Evolutionary conservation across 2,888 invertebrate species (phyloP).

Genomic region (Epistrophe grossulariae): DNA sequence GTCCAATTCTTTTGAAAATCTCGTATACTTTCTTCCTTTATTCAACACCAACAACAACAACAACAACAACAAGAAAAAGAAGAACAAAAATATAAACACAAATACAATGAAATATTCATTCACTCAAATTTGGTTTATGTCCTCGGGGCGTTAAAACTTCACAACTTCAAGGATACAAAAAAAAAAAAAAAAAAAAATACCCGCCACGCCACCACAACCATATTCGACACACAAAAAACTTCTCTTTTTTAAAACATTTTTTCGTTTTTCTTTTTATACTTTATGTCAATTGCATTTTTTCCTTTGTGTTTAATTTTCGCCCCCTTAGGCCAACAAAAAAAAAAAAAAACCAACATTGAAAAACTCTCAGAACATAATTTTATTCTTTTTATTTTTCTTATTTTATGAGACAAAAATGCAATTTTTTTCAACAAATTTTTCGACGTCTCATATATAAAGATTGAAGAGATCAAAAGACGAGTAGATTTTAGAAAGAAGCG

Average conservation of each 20-base stretch:
- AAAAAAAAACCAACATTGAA: slow-evolving; percentile 18
- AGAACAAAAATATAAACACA: slow-evolving; percentile 17
- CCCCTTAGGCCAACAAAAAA: slow-evolving; percentile 16
- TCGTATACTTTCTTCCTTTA: slow-evolving; percentile 6
- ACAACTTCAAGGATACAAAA: slow-evolving; percentile 30
- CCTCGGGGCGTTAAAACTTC: slow-evolving; percentile 50
- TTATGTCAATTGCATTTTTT: slow-evolving; percentile 22
- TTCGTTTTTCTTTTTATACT: background rate
- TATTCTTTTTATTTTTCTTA: background rate
- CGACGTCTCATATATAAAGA: background rate
- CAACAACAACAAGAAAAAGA: too few relatives aligned
- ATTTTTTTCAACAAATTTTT: background rate
- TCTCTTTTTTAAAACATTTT: background rate
- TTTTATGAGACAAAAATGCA: slow-evolving; percentile 49
- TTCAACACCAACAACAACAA: background rate
- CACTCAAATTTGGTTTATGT: slow-evolving; percentile 71
- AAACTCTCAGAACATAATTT: slow-evolving; percentile 37
- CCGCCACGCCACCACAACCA: slow-evolving; percentile 8
- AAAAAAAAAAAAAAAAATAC: slow-evolving; percentile 5
- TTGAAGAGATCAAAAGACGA: background rate
- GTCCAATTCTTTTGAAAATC: slow-evolving; percentile 46
- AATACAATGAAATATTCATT: slow-evolving; percentile 73
- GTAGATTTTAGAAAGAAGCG: background rate
- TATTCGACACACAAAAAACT: slow-evolving; percentile 18
- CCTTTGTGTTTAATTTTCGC: slow-evolving; percentile 39